A percentile compares a stretch with the other conserved stretches of the same genome.
These are phyloP conservation scores for Heliconius melpomene DNA, from an alignment of 1,140 invertebrate species.

Conservation along the genomic window DNA sequence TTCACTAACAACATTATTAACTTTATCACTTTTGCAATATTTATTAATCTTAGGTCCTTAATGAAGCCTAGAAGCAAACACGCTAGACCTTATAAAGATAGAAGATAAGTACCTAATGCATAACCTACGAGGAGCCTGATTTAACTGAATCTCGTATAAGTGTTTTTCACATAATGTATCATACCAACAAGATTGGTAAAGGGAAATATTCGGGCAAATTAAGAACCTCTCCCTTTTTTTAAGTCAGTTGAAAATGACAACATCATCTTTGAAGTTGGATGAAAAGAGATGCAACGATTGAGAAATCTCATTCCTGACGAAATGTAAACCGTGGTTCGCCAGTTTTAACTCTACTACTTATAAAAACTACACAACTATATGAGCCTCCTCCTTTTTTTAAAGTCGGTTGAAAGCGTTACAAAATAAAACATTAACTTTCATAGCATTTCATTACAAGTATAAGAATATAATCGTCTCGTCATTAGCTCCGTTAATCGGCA, in stretches of 20 bases:
- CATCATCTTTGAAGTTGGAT: no score
- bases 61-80: slow-evolving; percentile 30
- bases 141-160: background rate
- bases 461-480: slow-evolving; percentile 23
- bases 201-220: no score
- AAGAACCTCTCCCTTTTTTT: no score
- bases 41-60: slow-evolving; percentile 4
- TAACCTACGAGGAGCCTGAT: background rate
- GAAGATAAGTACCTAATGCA: slow-evolving; percentile 27
- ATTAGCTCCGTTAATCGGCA: slow-evolving; percentile 44
- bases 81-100: slow-evolving; percentile 33
- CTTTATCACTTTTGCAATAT: slow-evolving; percentile 1
- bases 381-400: no score
- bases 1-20: background rate
- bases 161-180: background rate
- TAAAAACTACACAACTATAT: no score
- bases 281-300: no score
- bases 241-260: no score
- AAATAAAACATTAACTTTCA: background rate
- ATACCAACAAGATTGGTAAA: no score
- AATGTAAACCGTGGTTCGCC: no score
- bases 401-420: no score
- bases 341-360: no score
- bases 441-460: background rate
- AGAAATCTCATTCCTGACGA: no score